Evolutionary conservation across 2,113 vertebrate genomes (phyloP).

Genomic region (Tenrec ecaudatus): DNA sequence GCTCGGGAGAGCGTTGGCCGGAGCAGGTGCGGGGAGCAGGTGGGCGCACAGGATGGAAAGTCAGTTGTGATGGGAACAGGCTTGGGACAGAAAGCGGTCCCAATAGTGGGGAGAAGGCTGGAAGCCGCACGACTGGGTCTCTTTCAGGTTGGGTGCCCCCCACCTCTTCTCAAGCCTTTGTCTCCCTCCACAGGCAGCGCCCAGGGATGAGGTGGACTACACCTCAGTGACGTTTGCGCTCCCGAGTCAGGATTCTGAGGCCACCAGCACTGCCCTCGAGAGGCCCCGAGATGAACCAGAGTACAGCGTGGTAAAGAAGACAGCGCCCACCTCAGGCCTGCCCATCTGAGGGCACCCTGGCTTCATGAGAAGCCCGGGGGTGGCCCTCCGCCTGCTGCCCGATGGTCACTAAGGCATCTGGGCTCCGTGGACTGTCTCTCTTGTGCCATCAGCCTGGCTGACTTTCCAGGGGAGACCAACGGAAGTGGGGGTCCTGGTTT

Average conservation of each 20-base stretch:
- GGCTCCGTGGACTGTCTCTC: too few species aligned
- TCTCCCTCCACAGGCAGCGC: too few species aligned
- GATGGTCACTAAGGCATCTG: fast-evolving
- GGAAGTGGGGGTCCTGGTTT: fast-evolving
- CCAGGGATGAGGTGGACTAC: too few species aligned
- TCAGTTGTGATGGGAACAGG: background rate
- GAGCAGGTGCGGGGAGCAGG: background rate
- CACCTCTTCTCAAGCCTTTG: background rate
- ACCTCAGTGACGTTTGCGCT: too few species aligned
- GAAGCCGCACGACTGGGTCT: fast-evolving
- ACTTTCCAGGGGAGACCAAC: background rate
- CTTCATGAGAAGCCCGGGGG: background rate
- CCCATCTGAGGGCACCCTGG: background rate
- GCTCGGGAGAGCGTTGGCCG: background rate
- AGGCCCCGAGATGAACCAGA: background rate
- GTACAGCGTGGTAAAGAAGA: slow-evolving; percentile 55
- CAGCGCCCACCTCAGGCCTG: background rate
- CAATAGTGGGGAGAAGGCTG: background rate
- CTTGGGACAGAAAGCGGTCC: background rate
- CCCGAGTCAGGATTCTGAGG: too few species aligned
- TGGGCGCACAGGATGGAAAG: background rate
- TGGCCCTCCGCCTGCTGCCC: background rate
- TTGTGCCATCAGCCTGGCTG: background rate
- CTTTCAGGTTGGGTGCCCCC: background rate
- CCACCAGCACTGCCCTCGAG: too few species aligned